These are phyloP conservation scores for Euclidia mi DNA, from an alignment of 2,888 invertebrate genomes.

Conservation along the genomic window DNA sequence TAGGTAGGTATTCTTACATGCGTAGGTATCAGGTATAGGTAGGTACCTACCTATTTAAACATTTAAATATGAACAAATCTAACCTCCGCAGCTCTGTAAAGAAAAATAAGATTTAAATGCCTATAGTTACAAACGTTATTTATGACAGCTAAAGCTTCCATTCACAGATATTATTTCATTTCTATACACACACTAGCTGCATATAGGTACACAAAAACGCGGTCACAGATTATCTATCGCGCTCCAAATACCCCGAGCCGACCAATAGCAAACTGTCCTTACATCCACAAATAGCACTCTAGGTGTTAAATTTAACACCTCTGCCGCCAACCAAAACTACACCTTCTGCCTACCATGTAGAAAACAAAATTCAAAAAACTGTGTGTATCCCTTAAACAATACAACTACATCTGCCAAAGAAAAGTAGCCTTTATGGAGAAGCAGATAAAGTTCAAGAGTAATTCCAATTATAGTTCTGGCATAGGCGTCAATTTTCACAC, in stretches of 20 bases:
- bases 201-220: constrained; percentile 22
- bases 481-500: constrained; percentile 89
- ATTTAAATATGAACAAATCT: too few relatives aligned
- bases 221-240: constrained; percentile 35
- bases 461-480: constrained; percentile 57
- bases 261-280: constrained; percentile 76
- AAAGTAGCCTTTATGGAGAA: constrained; percentile 54
- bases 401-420: constrained; percentile 32
- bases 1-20: too few relatives aligned
- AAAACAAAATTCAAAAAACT: constrained; percentile 31
- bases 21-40: too few relatives aligned
- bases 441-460: constrained; percentile 52
- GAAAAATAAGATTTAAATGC: too few relatives aligned
- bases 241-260: constrained; percentile 40
- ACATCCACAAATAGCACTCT: constrained; percentile 70
- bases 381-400: constrained; percentile 56
- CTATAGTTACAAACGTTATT: too few relatives aligned
- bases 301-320: constrained; percentile 87
- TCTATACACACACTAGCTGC: not conserved
- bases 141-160: too few relatives aligned
- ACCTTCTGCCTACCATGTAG: constrained; percentile 21
- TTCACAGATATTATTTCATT: not conserved
- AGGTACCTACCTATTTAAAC: too few relatives aligned
- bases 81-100: too few relatives aligned
- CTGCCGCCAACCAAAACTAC: constrained; percentile 40